These are phyloP conservation scores for Eustalomyia histrio DNA, from an alignment of 2,888 invertebrate species.

Conservation along the genomic window DNA sequence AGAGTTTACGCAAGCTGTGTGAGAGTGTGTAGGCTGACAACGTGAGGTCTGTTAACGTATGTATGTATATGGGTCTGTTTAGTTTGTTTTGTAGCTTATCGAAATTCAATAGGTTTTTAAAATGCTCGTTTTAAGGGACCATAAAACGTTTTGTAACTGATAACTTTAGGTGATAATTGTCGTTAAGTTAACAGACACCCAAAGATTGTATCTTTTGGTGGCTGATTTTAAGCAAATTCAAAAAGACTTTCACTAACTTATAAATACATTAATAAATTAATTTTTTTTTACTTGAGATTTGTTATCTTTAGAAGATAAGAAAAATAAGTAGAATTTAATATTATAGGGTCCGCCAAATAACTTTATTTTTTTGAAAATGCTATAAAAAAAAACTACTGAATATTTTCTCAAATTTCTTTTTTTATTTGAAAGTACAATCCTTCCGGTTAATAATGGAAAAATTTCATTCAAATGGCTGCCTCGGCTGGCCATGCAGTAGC, in stretches of 20 bases:
- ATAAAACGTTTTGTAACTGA: constrained; percentile 60
- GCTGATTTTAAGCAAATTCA: background rate
- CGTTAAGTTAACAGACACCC: constrained; percentile 56
- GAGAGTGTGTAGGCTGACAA: constrained; percentile 37
- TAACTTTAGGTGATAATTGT: constrained; percentile 65
- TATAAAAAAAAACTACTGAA: too few relatives aligned
- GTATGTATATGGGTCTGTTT: constrained; percentile 12
- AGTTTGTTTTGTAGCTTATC: background rate
- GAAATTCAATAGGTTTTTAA: constrained; percentile 39
- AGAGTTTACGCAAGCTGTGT: constrained; percentile 44
- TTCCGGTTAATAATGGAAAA: too few relatives aligned
- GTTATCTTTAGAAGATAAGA: constrained; percentile 36
- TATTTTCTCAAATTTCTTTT: too few relatives aligned
- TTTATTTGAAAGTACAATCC: too few relatives aligned
- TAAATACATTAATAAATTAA: constrained; percentile 32
- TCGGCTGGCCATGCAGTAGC: too few relatives aligned
- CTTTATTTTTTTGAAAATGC: too few relatives aligned
- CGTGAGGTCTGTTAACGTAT: constrained; percentile 57
- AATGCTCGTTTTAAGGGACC: constrained; percentile 51
- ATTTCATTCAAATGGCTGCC: too few relatives aligned
- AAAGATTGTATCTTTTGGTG: constrained; percentile 37
- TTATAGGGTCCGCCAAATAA: too few relatives aligned
- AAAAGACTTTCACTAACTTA: constrained; percentile 39
- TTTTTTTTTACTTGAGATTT: constrained; percentile 26
- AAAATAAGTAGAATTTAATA: constrained; percentile 39